Evolutionary conservation across 2,113 vertebrate genomes (phyloP).

Genomic region (Petaurus breviceps): DNA sequence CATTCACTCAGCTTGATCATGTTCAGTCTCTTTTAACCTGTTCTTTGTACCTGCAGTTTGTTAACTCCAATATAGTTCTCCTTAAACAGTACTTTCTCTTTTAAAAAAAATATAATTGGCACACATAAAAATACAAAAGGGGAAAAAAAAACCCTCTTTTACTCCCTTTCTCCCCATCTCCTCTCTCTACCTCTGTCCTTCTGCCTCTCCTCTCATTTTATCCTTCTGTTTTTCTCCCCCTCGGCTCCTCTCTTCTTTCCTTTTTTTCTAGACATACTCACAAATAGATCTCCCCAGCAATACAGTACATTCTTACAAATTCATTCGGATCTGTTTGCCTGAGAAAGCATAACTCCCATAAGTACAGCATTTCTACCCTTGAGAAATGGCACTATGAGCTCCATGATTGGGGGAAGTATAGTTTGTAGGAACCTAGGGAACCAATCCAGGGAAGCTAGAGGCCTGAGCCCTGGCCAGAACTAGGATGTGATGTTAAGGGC

Average conservation of each 20-base stretch:
- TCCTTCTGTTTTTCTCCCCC: background rate
- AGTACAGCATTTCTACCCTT: constrained; percentile 26
- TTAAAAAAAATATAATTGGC: constrained; percentile 7
- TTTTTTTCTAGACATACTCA: background rate
- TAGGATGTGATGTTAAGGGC: background rate
- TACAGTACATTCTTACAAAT: background rate
- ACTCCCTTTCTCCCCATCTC: background rate
- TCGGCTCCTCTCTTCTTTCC: background rate
- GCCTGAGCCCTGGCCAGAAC: background rate
- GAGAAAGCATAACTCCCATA: background rate
- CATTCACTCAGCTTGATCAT: background rate
- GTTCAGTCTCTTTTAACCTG: constrained; percentile 34
- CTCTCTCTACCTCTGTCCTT: background rate
- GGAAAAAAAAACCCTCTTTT: background rate
- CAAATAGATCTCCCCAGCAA: background rate
- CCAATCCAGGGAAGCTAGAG: background rate
- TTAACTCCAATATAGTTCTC: constrained; percentile 18
- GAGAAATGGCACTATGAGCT: background rate
- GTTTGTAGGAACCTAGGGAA: background rate
- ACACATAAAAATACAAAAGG: constrained; percentile 16
- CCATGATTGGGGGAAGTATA: background rate
- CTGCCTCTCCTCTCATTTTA: background rate
- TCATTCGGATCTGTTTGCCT: constrained; percentile 20
- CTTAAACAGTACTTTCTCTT: constrained; percentile 5
- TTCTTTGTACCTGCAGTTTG: constrained; percentile 1